Evolutionary conservation across 1,140 invertebrate genomes (phyloP).

Genomic region (Bombus sibiricus): DNA sequence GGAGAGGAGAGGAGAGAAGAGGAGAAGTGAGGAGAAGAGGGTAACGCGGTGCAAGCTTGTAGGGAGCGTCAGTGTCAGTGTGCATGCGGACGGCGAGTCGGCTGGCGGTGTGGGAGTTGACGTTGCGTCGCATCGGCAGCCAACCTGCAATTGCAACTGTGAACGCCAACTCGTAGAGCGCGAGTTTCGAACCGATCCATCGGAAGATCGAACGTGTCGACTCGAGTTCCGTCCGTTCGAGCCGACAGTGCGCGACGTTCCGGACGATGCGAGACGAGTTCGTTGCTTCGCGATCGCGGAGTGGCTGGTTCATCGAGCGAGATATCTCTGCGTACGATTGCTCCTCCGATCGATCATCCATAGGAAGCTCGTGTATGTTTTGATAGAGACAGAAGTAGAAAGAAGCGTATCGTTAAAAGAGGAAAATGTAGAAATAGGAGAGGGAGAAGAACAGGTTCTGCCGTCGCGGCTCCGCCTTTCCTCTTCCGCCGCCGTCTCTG

Average conservation of each 20-base stretch:
- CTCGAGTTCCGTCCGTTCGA: neutral
- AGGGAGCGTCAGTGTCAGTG: slow-evolving; percentile 67
- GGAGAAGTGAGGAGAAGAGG: neutral
- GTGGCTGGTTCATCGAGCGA: neutral
- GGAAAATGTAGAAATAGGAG: neutral
- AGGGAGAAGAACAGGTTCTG: slow-evolving; percentile 11
- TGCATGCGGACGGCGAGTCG: slow-evolving; percentile 71
- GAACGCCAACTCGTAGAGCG: neutral
- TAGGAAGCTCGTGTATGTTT: neutral
- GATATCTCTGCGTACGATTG: neutral
- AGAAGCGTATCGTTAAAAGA: neutral
- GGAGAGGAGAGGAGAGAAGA: neutral
- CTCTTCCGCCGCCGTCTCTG: neutral
- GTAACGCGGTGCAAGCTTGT: slow-evolving; percentile 51
- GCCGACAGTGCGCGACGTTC: neutral
- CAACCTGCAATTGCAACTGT: neutral
- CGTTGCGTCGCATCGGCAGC: neutral
- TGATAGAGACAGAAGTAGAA: neutral
- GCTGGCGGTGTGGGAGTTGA: slow-evolving; percentile 26
- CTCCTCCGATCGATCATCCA: slow-evolving; percentile 10
- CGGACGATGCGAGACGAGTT: neutral
- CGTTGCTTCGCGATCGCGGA: neutral
- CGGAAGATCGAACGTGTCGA: neutral
- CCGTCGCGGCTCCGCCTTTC: slow-evolving; percentile 21
- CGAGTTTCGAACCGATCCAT: slow-evolving; percentile 4